These are phyloP conservation scores for Lepus oiostolus DNA, from an alignment of 2,797 vertebrate genomes.

Conservation along the genomic window DNA sequence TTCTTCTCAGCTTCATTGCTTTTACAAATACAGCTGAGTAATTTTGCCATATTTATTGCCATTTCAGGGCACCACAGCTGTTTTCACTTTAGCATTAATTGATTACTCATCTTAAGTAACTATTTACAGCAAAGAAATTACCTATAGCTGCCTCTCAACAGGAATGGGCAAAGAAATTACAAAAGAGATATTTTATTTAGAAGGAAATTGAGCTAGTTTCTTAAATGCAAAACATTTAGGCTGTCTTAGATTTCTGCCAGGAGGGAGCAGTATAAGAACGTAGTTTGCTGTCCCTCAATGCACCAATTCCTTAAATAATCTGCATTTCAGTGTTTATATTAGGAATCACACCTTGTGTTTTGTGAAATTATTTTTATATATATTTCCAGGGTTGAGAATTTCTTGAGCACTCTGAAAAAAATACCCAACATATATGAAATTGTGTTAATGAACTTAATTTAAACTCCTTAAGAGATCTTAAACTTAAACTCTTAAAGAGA, in stretches of 20 bases:
- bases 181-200: conserved; percentile 58
- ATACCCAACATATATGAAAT: not conserved
- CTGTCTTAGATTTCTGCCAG: conserved; percentile 15
- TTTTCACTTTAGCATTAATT: conserved; percentile 33
- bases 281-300: conserved; percentile 45
- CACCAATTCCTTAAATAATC: conserved; percentile 64
- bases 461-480: conserved; percentile 54
- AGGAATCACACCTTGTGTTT: conserved; percentile 83
- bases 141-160: conserved; percentile 25
- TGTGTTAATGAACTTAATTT: conserved; percentile 78
- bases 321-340: conserved; percentile 84
- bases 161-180: not conserved
- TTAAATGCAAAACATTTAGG: not conserved
- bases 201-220: conserved; percentile 32
- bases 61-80: not conserved
- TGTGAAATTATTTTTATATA: conserved; percentile 86
- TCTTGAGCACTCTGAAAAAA: conserved; percentile 74
- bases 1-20: not conserved
- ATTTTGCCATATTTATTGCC: conserved; percentile 5
- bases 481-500: not conserved
- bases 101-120: not conserved
- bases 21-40: not conserved
- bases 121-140: conserved; percentile 53
- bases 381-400: conserved; percentile 83
- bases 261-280: conserved; percentile 85